Conservation (phyloP, 2,888 invertebrate species). For the Tiliacea aurago region DNA sequence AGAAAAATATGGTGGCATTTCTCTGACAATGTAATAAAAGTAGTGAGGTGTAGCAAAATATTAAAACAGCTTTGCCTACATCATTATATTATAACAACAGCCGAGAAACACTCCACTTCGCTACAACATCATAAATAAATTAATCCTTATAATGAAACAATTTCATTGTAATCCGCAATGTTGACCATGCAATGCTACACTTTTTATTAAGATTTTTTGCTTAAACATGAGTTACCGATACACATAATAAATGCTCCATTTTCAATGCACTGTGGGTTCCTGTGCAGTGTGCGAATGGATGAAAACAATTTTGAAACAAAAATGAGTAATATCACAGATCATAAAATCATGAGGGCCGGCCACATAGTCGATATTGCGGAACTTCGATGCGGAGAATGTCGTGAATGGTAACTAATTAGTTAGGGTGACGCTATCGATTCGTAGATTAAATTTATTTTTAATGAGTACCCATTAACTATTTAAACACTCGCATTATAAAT, state of each 20-base stretch:
- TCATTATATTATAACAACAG: conserved; percentile 43
- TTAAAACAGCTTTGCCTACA: conserved; percentile 55
- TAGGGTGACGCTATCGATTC: conserved; percentile 40
- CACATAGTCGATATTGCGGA: conserved; percentile 68
- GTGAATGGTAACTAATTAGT: conserved; percentile 64
- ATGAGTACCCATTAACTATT: conserved; percentile 48
- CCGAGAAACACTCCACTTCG: conserved; percentile 60
- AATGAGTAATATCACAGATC: conserved; percentile 64
- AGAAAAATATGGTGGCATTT: conserved; percentile 48
- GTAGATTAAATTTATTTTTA: conserved; percentile 42
- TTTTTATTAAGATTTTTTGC: conserved; percentile 35
- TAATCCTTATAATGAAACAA: conserved; percentile 67
- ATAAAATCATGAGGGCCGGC: conserved; percentile 54
- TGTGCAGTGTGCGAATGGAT: conserved; percentile 52
- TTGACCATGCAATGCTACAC: conserved; percentile 60
- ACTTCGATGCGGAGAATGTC: conserved; percentile 48
- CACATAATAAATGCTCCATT: conserved; percentile 65
- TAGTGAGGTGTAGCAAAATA: conserved; percentile 38
- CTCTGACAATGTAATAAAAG: conserved; percentile 52
- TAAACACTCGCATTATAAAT: conserved; percentile 61
- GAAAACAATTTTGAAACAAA: conserved; percentile 60
- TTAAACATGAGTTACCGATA: conserved; percentile 53
- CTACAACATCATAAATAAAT: conserved; percentile 62
- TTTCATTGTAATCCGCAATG: conserved; percentile 65
- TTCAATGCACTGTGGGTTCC: conserved; percentile 27